Conservation (phyloP, 2,113 vertebrate species). For the Albula glossodonta region DNA sequence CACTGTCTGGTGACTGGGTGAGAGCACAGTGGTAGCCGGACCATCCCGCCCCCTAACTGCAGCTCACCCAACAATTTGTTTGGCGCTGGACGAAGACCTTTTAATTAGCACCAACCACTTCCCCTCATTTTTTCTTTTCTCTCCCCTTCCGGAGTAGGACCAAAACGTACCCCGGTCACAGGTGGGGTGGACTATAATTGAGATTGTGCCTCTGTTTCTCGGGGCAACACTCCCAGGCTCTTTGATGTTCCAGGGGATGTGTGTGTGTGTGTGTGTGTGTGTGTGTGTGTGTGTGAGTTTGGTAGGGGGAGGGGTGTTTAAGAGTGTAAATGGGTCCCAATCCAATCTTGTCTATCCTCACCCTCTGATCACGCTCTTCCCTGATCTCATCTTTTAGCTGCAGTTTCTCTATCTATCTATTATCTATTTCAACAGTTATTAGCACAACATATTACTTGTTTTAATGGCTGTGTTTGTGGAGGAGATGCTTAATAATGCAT, state of each 20-base stretch:
- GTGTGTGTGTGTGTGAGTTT: neutral
- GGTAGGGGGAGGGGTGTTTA: constrained; percentile 16
- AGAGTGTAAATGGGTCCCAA: neutral
- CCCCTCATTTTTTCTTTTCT: neutral
- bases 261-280: constrained; percentile 17
- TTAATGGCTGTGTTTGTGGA: constrained; percentile 8
- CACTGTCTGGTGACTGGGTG: neutral
- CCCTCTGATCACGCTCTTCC: neutral
- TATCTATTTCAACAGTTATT: neutral
- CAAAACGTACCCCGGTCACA: constrained; percentile 44
- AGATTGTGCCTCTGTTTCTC: constrained; percentile 21
- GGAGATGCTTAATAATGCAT: neutral
- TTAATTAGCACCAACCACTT: constrained; percentile 1
- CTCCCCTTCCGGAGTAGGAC: constrained; percentile 18
- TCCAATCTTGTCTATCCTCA: neutral
- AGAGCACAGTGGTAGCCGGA: neutral
- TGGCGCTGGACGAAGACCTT: constrained; percentile 26
- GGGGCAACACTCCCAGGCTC: constrained; percentile 31
- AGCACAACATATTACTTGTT: constrained; percentile 9
- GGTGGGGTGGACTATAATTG: constrained; percentile 35
- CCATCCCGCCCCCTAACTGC: neutral
- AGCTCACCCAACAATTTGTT: constrained; percentile 1
- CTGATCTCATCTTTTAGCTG: neutral
- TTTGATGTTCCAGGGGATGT: constrained; percentile 34
- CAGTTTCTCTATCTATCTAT: neutral